These are phyloP conservation scores for Pectinophora gossypiella DNA, from an alignment of 1,140 invertebrate species.

Conservation along the genomic window DNA sequence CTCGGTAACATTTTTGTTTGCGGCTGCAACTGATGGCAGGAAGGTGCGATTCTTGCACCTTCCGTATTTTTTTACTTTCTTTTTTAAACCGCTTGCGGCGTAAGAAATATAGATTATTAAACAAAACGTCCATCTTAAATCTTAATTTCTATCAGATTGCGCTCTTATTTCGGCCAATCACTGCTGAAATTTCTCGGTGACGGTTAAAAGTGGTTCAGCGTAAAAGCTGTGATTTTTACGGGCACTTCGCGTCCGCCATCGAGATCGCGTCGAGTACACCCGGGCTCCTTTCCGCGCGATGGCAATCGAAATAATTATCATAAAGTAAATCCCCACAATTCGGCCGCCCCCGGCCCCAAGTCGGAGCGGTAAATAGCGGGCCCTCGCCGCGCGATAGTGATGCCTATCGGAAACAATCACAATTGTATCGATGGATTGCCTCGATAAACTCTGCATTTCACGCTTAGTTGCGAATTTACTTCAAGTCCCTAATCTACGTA, in stretches of 20 bases:
- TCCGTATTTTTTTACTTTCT: no score
- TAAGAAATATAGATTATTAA: constrained; percentile 2
- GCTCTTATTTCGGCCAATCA: constrained; percentile 29
- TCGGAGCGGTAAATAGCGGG: constrained; percentile 38
- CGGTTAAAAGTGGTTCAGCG: constrained; percentile 26
- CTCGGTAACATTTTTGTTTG: not conserved
- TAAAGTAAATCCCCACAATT: constrained; percentile 65
- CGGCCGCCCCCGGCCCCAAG: constrained; percentile 40
- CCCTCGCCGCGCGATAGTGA: constrained; percentile 33
- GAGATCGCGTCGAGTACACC: constrained; percentile 26
- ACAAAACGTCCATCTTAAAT: constrained; percentile 8
- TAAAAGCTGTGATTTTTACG: constrained; percentile 41
- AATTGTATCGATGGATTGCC: constrained; percentile 20
- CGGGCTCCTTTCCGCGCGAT: constrained; percentile 44
- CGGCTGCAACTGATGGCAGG: no score
- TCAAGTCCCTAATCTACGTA: no score
- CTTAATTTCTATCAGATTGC: constrained; percentile 17
- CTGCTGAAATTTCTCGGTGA: constrained; percentile 24
- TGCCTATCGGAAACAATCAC: constrained; percentile 18
- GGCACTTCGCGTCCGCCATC: constrained; percentile 25
- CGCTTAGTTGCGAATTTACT: no score
- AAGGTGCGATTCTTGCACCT: no score
- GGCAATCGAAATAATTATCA: constrained; percentile 68
- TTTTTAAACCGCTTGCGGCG: not conserved
- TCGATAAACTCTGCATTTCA: not conserved